Base-by-base conservation (phyloP, 2,113 vertebrate species). In the Larimichthys polyactis region DNA sequence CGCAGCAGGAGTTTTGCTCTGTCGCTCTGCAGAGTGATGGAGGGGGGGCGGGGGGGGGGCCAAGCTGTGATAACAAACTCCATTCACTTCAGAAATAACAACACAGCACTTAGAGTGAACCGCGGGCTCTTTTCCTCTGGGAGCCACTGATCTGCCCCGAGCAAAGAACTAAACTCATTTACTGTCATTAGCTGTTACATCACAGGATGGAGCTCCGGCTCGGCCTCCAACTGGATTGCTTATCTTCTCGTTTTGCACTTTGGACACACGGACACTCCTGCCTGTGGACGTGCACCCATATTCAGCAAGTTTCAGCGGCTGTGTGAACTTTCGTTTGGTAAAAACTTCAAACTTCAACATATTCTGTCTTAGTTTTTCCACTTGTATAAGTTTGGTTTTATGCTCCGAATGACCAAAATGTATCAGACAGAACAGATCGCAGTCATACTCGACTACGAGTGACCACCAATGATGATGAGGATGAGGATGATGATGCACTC, bases 31-130 rank as follows among this genome's bases (percentile, higher is more conserved):
- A 73, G 81, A 77, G 86, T 46, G 75, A 78, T 77, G 40, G 85
- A 62, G 75, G 52, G 59, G 58, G 65, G 22, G 71, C 36, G 29
- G 3, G 24, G 7, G 43, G 7, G 74, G 74, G 82, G 70, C 24
- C 79, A 92, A 92, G 92, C 92, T 94, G 91, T 93, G 85, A 92
- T 90, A 92, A 94, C 92, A 93, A 93, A 92, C 85, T 91, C 64
- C 80, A 81, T 92, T 92, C 80, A 89, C 83, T 92, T 88, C 71
- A 90, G 75, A 88, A 91, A 88, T 79, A 90, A 87, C 86, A 89
- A 79, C 83, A 82, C 71, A 54, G 75, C 86, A 85, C 84, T 77
- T 72, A 78, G 77, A 76, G 66, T 75, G 81, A 79, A 82, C 73
- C 71, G 48, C 54, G 5, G 71, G 62, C 79, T 58, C 64, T 71